phyloP scores from a whole-genome alignment of 2,113 vertebrate species.

The Eulemur macaco region DNA sequence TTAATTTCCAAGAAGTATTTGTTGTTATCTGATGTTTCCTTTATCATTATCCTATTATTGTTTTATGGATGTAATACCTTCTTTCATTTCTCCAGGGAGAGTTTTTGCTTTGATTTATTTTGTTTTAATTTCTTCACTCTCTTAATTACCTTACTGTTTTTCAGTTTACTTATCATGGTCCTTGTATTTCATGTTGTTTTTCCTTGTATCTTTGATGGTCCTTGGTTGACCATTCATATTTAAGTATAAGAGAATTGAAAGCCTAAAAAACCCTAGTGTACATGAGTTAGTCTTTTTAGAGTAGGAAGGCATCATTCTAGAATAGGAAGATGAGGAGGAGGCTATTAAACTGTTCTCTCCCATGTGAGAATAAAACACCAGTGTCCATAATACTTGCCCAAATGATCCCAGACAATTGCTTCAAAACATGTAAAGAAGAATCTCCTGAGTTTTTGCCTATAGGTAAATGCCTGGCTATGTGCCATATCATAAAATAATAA shows the following conservation, averaged over 20 bases:
- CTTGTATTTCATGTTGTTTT: not conserved
- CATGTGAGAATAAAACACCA: not conserved
- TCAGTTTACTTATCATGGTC: not conserved
- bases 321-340: not conserved
- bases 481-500: not conserved
- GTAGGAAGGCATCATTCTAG: not conserved
- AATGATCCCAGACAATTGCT: not conserved
- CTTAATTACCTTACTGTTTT: not conserved
- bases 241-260: not conserved
- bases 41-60: not conserved
- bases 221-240: not conserved
- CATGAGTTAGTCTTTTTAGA: not conserved
- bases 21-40: not conserved
- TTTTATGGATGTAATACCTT: not conserved
- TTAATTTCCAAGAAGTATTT: not conserved
- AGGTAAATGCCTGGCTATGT: not conserved
- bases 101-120: not conserved
- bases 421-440: not conserved
- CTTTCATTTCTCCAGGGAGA: not conserved
- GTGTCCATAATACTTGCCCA: too few relatives aligned
- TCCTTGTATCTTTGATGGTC: not conserved
- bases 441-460: not conserved
- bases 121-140: not conserved
- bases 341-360: not conserved
- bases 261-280: not conserved